These are phyloP conservation scores for Bubo scandiacus DNA, from an alignment of 2,113 vertebrate genomes.

Conservation along the genomic window DNA sequence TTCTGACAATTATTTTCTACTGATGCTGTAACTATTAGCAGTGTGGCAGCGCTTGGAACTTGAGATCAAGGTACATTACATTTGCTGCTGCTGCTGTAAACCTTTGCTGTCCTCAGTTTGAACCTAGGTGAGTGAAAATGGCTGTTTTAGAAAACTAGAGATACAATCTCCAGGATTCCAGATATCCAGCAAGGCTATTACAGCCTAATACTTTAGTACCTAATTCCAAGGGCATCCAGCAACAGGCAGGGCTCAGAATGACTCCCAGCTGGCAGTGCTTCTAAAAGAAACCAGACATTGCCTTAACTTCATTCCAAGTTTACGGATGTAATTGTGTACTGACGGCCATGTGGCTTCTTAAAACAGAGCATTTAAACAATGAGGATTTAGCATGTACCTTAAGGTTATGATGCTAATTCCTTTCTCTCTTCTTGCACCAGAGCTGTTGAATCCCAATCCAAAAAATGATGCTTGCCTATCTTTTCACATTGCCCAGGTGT, in stretches of 20 bases:
- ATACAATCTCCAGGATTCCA: slow-evolving; percentile 38
- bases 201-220: background rate
- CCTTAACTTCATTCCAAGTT: background rate
- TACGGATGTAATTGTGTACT: background rate
- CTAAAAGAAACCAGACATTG: background rate
- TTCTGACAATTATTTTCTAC: slow-evolving; percentile 35
- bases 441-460: background rate
- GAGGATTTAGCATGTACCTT: background rate
- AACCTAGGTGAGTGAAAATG: slow-evolving; percentile 42
- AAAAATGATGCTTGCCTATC: background rate
- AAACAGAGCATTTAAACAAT: background rate
- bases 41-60: background rate
- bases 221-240: slow-evolving; percentile 18
- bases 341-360: background rate
- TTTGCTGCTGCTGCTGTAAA: slow-evolving; percentile 16
- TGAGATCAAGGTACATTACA: background rate
- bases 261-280: background rate
- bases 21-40: slow-evolving; percentile 7
- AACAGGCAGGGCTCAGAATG: background rate
- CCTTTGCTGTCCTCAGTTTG: slow-evolving; percentile 46
- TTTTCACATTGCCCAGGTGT: background rate
- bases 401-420: background rate
- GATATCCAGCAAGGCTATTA: slow-evolving; percentile 15
- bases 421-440: background rate
- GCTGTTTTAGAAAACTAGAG: slow-evolving; percentile 33